Base-by-base conservation (phyloP, 1,140 invertebrate species). In the Drosophila sp. region DNA sequence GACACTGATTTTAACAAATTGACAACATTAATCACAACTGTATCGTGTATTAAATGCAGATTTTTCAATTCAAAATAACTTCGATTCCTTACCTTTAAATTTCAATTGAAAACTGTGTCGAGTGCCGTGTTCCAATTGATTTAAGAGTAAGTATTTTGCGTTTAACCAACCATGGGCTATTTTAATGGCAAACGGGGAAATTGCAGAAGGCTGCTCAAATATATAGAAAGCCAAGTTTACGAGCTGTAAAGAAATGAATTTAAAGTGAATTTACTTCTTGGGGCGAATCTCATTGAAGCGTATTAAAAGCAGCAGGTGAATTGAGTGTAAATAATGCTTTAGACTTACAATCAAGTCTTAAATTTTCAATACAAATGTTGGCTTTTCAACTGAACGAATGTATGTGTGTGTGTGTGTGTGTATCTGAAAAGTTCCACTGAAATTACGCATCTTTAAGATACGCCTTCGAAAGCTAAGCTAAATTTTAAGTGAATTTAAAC, bases 291-390 rank as follows among this genome's bases (percentile, higher is more conserved):
- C 13, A 29, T 36, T 56, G 54, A 64, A 53, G 53, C 43, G 38
- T 38, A 27, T 7, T 40, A 8, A 66, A 72, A 48, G 25, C 2
- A 45, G 11, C 58, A 53, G 66, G 29, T 66, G 76, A 78, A 78
- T 78, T 76, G 76, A 78, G 76, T 78, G 72, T 76, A 78, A 78
- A 51, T 76, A 78, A 78, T 70, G 54, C 72, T 71, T 34, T 62
- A 62, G 29, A 59, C 48, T 58, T 59, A 32, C 43, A 64, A 54
- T 71, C 13, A 36, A 54, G 40, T 21, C 65, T 78, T 56, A 61
- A 72, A 66, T 51, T 65, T 65, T 50, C 25, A 64, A 58, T 9
- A 51, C 57, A 76, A 78, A 78, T 75, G 38, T 74, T 65, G 56
- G 38, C 56, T 13, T 38, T 40, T 27, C 16, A 13, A 16, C 2